phyloP scores from a whole-genome alignment of 2,888 invertebrate genomes.

The Teleiodes luculella region DNA sequence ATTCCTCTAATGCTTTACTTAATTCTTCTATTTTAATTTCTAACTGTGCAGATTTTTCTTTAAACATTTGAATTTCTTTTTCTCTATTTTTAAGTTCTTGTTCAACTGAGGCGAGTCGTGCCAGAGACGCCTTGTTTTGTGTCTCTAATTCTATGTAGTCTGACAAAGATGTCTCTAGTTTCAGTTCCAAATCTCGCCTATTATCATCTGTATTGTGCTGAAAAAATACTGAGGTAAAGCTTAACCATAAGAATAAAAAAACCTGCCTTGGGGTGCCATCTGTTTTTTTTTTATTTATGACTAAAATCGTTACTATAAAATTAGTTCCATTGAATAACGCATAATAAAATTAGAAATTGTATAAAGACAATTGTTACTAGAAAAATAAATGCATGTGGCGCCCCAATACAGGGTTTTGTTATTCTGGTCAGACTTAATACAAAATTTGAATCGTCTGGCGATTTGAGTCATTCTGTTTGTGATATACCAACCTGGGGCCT shows the following conservation, averaged over 20 bases:
- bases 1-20: constrained; percentile 47
- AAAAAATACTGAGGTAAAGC: background rate
- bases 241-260: too few relatives aligned
- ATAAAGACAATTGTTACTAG: too few relatives aligned
- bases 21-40: constrained; percentile 45
- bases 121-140: constrained; percentile 49
- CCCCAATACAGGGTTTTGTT: too few relatives aligned
- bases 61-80: constrained; percentile 65
- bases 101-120: constrained; percentile 39
- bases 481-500: constrained; percentile 39
- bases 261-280: too few relatives aligned
- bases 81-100: constrained; percentile 54
- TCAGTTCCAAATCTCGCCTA: constrained; percentile 76
- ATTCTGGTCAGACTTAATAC: too few relatives aligned
- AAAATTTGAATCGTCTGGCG: too few relatives aligned
- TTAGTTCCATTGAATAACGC: too few relatives aligned
- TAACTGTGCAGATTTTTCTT: constrained; percentile 55
- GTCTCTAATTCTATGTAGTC: constrained; percentile 74
- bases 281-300: too few relatives aligned
- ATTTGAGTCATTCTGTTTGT: too few relatives aligned
- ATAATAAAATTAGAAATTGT: too few relatives aligned
- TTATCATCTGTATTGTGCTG: constrained; percentile 62
- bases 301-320: too few relatives aligned
- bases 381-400: too few relatives aligned
- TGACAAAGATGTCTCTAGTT: constrained; percentile 71